Conservation (phyloP, 2,113 vertebrate genomes). For the Aplodontia rufa region DNA sequence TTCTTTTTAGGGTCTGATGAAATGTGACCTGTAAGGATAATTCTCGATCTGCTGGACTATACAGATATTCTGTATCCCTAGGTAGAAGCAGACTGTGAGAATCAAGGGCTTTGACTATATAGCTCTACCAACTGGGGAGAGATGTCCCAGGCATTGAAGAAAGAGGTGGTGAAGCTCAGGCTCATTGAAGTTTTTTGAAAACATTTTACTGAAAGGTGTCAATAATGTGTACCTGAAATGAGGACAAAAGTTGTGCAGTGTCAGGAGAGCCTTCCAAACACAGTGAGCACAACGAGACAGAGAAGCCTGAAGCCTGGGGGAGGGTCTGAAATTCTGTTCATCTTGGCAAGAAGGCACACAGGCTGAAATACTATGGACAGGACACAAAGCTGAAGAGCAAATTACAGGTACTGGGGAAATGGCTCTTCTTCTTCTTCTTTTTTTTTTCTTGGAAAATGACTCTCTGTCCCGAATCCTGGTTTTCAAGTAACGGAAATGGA, state of each 20-base stretch:
- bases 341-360: not conserved
- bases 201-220: not conserved
- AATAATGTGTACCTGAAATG: not conserved
- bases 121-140: not conserved
- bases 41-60: not conserved
- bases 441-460: not conserved
- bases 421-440: no score
- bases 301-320: not conserved
- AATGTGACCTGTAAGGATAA: not conserved
- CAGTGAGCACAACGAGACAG: not conserved
- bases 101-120: not conserved
- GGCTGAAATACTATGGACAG: not conserved
- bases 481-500: not conserved
- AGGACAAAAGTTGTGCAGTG: not conserved
- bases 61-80: not conserved
- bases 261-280: not conserved
- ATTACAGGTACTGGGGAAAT: not conserved
- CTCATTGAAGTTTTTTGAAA: not conserved
- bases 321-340: not conserved
- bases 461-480: not conserved
- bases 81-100: not conserved
- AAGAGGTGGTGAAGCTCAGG: not conserved
- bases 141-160: not conserved
- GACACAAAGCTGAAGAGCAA: not conserved
- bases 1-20: conserved; percentile 2